phyloP scores from a whole-genome alignment of 53 echinoderm and acorn worm species.

The Paelopatides confundens region DNA sequence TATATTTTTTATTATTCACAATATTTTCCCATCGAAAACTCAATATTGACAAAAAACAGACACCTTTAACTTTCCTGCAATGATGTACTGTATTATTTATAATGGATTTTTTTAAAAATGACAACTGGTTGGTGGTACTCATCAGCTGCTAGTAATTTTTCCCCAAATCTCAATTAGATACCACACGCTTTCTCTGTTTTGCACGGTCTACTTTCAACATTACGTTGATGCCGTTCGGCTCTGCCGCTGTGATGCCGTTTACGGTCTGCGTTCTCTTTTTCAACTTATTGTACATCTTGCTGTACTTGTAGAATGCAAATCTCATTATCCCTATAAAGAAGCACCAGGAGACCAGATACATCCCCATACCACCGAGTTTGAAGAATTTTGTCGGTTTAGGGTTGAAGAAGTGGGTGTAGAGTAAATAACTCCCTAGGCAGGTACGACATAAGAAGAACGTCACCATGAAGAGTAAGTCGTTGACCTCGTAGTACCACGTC shows the following conservation, averaged over 20 bases:
- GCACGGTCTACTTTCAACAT: not conserved
- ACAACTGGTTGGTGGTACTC: no score
- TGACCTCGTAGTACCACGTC: slow-evolving; percentile 75
- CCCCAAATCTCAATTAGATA: slow-evolving; percentile 15
- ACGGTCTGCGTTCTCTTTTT: not conserved
- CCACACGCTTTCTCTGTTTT: not conserved
- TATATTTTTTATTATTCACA: no score
- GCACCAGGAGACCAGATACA: slow-evolving; percentile 88
- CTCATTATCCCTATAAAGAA: slow-evolving; percentile 73
- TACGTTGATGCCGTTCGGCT: not conserved
- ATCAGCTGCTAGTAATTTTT: not conserved
- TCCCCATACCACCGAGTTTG: slow-evolving; percentile 69
- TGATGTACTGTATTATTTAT: no score
- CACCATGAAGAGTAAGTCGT: slow-evolving; percentile 83
- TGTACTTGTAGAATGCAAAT: slow-evolving; percentile 81
- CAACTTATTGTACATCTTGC: slow-evolving; percentile 62
- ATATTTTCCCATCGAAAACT: no score
- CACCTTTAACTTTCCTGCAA: no score
- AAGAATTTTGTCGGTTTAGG: slow-evolving; percentile 73
- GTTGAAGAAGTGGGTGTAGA: slow-evolving; percentile 76
- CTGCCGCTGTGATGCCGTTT: not conserved
- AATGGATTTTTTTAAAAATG: no score
- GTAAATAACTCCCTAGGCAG: slow-evolving; percentile 74
- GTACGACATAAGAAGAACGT: slow-evolving; percentile 78
- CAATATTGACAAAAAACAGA: no score